phyloP scores from a whole-genome alignment of 2,888 invertebrate genomes.

The Sepioteuthis lessoniana region DNA sequence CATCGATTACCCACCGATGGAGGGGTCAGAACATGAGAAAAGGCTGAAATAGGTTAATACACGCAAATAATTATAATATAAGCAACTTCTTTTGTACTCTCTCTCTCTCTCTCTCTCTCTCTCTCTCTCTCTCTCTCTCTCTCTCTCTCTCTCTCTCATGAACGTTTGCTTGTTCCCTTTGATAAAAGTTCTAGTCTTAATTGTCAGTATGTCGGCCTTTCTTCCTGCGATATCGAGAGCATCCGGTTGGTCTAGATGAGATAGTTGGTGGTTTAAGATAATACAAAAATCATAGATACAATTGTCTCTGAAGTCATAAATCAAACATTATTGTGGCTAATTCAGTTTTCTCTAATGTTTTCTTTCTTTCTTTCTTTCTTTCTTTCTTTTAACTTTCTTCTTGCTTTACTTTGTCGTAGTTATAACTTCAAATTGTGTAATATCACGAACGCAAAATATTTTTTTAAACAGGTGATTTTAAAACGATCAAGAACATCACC shows the following conservation, averaged over 20 bases:
- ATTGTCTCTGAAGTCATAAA: neutral
- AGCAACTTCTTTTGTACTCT: too few species aligned
- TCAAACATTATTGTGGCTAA: neutral
- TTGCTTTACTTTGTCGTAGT: neutral
- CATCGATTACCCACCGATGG: too few species aligned
- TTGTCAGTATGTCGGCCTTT: slow-evolving; percentile 53
- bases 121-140: slow-evolving; percentile 43
- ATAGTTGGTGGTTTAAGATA: neutral
- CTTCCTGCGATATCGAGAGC: slow-evolving; percentile 55
- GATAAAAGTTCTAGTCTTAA: slow-evolving; percentile 58
- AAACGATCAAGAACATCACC: too few species aligned
- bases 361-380: neutral
- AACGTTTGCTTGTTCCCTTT: neutral
- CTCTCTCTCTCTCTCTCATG: slow-evolving; percentile 36
- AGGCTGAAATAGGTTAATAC: too few species aligned
- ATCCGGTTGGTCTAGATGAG: slow-evolving; percentile 38
- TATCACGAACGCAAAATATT: too few species aligned
- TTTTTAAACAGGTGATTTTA: too few species aligned
- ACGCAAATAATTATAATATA: too few species aligned
- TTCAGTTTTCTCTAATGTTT: neutral
- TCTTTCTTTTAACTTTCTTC: neutral
- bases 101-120: neutral
- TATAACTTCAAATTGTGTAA: too few species aligned
- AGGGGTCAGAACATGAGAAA: too few species aligned
- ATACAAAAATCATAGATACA: neutral